These are phyloP conservation scores for Eupithecia tripunctaria DNA, from an alignment of 2,888 invertebrate species.

Conservation along the genomic window DNA sequence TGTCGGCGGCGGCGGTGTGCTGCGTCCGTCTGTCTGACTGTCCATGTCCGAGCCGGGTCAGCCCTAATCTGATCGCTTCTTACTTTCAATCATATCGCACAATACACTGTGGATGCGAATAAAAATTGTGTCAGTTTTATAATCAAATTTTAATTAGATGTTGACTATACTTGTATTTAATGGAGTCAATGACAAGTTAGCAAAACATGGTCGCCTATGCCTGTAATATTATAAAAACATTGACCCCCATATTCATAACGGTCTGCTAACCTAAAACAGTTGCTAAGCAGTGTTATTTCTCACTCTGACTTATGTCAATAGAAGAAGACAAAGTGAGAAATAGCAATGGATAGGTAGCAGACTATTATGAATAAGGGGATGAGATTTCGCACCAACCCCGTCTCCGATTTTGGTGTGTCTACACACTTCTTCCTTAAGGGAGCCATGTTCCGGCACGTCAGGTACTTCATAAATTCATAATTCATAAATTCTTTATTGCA, in stretches of 20 bases:
- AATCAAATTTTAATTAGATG: neutral
- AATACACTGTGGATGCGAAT: conserved; percentile 42
- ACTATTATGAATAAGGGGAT: too few relatives aligned
- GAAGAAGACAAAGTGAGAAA: too few relatives aligned
- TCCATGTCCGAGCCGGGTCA: conserved; percentile 31
- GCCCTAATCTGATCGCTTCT: conserved; percentile 66
- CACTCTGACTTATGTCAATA: too few relatives aligned
- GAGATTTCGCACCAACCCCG: neutral
- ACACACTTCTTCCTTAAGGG: too few relatives aligned
- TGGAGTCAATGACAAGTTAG: neutral
- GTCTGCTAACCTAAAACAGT: too few relatives aligned
- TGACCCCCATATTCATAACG: too few relatives aligned
- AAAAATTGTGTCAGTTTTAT: neutral
- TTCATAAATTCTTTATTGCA: too few relatives aligned
- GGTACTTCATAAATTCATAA: too few relatives aligned
- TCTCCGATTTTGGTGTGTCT: neutral
- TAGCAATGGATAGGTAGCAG: too few relatives aligned
- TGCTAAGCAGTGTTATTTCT: too few relatives aligned
- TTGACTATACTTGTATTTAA: neutral
- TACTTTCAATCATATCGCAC: conserved; percentile 62
- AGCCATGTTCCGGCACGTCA: neutral
- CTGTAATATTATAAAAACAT: neutral
- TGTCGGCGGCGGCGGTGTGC: conserved; percentile 18
- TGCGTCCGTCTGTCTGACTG: conserved; percentile 30
- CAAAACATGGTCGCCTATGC: neutral